Conservation (phyloP, 2,113 vertebrate genomes). For the Sphyrna mokarran region DNA sequence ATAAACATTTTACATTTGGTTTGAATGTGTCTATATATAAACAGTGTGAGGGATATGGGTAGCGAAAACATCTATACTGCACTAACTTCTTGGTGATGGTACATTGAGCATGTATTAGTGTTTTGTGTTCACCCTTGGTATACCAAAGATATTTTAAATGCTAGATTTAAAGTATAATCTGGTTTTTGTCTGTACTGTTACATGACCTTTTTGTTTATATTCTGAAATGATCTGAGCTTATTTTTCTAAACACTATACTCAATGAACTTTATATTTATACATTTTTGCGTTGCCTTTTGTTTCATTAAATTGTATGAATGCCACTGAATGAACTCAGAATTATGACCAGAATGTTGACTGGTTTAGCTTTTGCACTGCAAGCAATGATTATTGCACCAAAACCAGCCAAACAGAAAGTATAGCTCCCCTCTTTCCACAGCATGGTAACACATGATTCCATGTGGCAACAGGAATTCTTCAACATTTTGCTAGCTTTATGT, state of each 20-base stretch:
- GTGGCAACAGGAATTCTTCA: background rate
- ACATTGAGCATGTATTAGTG: conserved; percentile 56
- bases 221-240: conserved; percentile 99
- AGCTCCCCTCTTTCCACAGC: background rate
- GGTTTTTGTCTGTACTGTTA: conserved; percentile 74
- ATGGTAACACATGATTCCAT: background rate
- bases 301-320: background rate
- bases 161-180: conserved; percentile 69
- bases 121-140: conserved; percentile 73
- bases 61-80: conserved; percentile 55
- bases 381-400: background rate
- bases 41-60: conserved; percentile 58
- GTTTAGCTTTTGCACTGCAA: background rate
- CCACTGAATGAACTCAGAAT: background rate
- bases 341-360: background rate
- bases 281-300: conserved; percentile 46
- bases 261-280: conserved; percentile 99
- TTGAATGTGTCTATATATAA: conserved; percentile 65
- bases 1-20: conserved; percentile 42
- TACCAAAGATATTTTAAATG: conserved; percentile 80
- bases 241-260: conserved; percentile 98
- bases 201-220: conserved; percentile 82
- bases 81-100: conserved; percentile 55
- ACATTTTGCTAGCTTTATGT: background rate
- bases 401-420: background rate